Conservation (phyloP, 2,888 invertebrate genomes). For the Sarcophaga carnaria region DNA sequence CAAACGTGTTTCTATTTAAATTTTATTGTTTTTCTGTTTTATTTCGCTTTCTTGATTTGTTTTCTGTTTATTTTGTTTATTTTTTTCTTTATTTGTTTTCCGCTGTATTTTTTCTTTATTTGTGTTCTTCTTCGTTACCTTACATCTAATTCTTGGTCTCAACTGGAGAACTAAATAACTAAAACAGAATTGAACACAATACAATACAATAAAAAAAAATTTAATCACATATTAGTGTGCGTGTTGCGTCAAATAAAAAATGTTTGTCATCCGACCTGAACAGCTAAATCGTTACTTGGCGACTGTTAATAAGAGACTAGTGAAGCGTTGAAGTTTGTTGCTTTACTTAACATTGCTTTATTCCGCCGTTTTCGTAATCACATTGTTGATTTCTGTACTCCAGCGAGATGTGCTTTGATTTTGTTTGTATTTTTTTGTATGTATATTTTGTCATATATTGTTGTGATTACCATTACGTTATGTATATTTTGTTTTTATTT, state of each 20-base stretch:
- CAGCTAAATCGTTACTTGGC: constrained; percentile 61
- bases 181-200: constrained; percentile 64
- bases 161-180: constrained; percentile 61
- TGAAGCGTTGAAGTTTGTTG: constrained; percentile 54
- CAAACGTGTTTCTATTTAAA: constrained; percentile 63
- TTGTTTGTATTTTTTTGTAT: constrained; percentile 21
- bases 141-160: constrained; percentile 53
- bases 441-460: constrained; percentile 24
- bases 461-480: constrained; percentile 30
- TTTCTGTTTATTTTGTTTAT: constrained; percentile 20
- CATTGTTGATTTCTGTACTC: constrained; percentile 31
- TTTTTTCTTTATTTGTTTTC: constrained; percentile 42
- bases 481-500: constrained; percentile 21
- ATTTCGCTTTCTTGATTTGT: constrained; percentile 27
- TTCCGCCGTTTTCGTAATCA: constrained; percentile 5
- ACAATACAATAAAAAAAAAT: constrained; percentile 32
- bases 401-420: constrained; percentile 26
- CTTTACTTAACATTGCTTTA: constrained; percentile 63
- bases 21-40: constrained; percentile 15
- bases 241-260: background rate
- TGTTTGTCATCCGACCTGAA: constrained; percentile 47
- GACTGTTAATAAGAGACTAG: constrained; percentile 67
- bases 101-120: constrained; percentile 26
- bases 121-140: constrained; percentile 58
- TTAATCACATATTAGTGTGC: constrained; percentile 39